Percentiles rank a stretch among this genome's conserved stretches.
These are phyloP conservation scores for Nyctereutes procyonoides DNA, from an alignment of 2,113 vertebrate species.

Conservation along the genomic window DNA sequence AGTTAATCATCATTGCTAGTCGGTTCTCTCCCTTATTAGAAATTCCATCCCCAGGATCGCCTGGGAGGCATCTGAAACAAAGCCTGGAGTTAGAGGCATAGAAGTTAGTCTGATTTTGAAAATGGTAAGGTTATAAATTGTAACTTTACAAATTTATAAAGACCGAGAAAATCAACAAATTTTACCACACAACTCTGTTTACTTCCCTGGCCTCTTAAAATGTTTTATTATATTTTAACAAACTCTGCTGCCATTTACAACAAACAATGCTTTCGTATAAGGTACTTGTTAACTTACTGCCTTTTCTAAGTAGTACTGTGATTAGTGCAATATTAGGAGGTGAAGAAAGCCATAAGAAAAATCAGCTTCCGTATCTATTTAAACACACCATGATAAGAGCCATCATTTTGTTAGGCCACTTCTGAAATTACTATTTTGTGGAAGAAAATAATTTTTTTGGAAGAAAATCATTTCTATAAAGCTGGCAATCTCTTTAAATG, in stretches of 20 bases:
- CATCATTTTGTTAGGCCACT: neutral
- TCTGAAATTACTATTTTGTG: neutral
- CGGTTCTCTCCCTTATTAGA: neutral
- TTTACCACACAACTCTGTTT: neutral
- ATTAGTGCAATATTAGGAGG: neutral
- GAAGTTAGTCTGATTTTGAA: conserved; percentile 27
- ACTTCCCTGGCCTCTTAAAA: neutral
- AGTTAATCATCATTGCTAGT: neutral
- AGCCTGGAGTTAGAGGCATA: neutral
- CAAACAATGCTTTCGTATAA: neutral
- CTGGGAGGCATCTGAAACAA: neutral
- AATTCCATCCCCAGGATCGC: neutral
- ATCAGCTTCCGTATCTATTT: neutral
- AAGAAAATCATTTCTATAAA: conserved; percentile 7
- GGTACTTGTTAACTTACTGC: neutral
- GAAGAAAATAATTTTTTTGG: neutral
- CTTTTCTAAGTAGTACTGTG: neutral
- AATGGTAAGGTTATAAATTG: neutral
- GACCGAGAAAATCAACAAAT: neutral
- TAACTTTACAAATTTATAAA: neutral
- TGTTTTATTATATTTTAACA: conserved; percentile 11
- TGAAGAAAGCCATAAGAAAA: neutral
- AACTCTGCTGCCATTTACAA: neutral
- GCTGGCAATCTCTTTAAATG: neutral
- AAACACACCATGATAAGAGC: neutral